phyloP scores from a whole-genome alignment of 1,140 invertebrate species.

The Samia ricini region DNA sequence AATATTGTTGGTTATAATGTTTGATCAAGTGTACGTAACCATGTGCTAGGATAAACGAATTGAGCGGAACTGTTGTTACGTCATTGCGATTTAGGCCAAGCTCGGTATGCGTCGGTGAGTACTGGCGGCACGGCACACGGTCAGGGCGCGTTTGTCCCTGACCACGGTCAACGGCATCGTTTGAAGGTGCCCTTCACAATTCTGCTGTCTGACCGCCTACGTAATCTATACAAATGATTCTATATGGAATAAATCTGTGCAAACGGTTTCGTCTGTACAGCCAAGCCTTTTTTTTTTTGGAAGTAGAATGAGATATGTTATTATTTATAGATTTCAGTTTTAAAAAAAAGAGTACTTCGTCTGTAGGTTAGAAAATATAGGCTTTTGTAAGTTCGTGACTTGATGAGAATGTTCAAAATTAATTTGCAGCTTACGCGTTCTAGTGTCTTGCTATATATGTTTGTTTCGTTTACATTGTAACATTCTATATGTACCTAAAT shows the following conservation, averaged over 20 bases:
- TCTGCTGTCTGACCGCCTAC: slow-evolving; percentile 8
- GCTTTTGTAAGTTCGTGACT: no score
- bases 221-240: slow-evolving; percentile 3
- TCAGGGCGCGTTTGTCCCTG: slow-evolving; percentile 58
- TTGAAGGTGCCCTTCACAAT: slow-evolving; percentile 66
- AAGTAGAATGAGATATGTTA: neutral
- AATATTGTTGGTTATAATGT: neutral
- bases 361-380: no score
- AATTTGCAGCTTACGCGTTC: no score
- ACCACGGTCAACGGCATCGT: slow-evolving; percentile 71
- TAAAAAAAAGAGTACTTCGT: no score
- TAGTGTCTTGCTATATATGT: no score
- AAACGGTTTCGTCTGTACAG: neutral
- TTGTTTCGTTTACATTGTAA: no score
- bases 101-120: slow-evolving; percentile 28
- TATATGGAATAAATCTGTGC: slow-evolving; percentile 8
- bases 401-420: no score
- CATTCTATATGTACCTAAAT: no score
- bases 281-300: neutral
- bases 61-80: slow-evolving; percentile 40
- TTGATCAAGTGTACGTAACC: slow-evolving; percentile 5
- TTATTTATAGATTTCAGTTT: no score
- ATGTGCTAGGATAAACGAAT: slow-evolving; percentile 28
- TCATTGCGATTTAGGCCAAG: slow-evolving; percentile 32
- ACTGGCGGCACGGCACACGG: slow-evolving; percentile 33